Conservation (phyloP, 2,888 invertebrate species). For the Caenorhabditis sp. region DNA sequence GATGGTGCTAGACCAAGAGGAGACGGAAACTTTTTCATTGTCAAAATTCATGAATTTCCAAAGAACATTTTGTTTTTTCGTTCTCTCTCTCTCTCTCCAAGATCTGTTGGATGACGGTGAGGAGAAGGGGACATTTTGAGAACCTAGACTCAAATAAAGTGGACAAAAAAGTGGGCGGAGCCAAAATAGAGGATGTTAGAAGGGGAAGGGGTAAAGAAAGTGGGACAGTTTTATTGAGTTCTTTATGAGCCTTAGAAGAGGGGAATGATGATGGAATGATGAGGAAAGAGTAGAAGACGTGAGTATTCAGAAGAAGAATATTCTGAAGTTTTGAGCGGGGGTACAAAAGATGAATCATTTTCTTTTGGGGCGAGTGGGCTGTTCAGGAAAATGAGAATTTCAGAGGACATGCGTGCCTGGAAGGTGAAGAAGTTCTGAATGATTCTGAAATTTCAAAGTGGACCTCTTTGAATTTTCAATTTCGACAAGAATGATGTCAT, state of each 20-base stretch:
- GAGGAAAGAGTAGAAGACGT: conserved; percentile 23
- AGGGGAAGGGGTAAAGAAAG: background rate
- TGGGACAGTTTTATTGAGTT: conserved; percentile 58
- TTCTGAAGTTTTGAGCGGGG: background rate
- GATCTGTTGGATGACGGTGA: conserved; percentile 48
- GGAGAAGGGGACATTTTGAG: conserved; percentile 10
- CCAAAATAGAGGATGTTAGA: background rate
- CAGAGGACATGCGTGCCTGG: background rate
- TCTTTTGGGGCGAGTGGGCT: background rate
- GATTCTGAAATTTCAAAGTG: too few relatives aligned
- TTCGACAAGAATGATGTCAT: background rate
- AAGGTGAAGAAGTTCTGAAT: background rate
- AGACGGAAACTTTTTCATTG: conserved; percentile 34
- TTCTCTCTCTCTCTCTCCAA: conserved; percentile 6
- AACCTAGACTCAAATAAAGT: conserved; percentile 29
- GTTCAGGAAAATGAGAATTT: background rate
- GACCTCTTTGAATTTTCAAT: background rate
- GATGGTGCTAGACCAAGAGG: conserved; percentile 33
- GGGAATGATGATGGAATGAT: conserved; percentile 50
- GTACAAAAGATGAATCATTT: conserved; percentile 2
- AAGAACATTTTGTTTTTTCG: conserved; percentile 39
- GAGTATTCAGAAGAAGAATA: conserved; percentile 1
- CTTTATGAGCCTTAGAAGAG: conserved; percentile 51
- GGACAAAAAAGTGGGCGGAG: conserved; percentile 29
- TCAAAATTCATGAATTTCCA: conserved; percentile 62